Evolutionary conservation across 2,113 vertebrate species (phyloP).

Genomic region (Nannospalax galili): DNA sequence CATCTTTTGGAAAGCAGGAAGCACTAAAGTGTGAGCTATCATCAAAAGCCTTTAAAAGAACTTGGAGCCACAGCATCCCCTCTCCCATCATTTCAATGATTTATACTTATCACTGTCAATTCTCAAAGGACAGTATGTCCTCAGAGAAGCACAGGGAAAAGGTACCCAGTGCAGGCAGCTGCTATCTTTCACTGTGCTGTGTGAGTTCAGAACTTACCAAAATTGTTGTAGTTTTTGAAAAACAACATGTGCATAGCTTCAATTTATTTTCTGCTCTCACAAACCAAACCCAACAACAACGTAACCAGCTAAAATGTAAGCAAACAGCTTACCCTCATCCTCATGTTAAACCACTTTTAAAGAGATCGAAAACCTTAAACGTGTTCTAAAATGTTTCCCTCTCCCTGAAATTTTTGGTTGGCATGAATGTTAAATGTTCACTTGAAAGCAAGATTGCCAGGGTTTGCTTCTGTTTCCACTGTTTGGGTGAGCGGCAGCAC

Average conservation of each 20-base stretch:
- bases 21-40: neutral
- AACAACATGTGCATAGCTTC: conserved; percentile 42
- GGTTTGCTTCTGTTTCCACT: neutral
- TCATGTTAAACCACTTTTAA: conserved; percentile 12
- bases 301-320: neutral
- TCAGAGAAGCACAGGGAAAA: conserved; percentile 71
- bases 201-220: conserved; percentile 66
- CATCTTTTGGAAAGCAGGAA: neutral
- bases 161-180: conserved; percentile 58
- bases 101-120: conserved; percentile 76
- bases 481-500: neutral
- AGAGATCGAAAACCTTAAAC: neutral
- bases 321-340: conserved; percentile 17
- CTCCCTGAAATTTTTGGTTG: conserved; percentile 3
- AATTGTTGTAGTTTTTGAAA: conserved; percentile 63
- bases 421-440: conserved; percentile 20
- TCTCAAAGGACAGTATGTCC: conserved; percentile 80
- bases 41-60: conserved; percentile 44
- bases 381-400: neutral
- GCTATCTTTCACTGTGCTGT: conserved; percentile 71
- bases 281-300: conserved; percentile 45
- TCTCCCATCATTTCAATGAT: conserved; percentile 59
- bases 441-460: neutral
- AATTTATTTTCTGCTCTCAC: conserved; percentile 55
- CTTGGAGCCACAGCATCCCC: conserved; percentile 48